Base-by-base conservation (phyloP, 1,140 invertebrate species). In the Scaptomyza graminum region DNA sequence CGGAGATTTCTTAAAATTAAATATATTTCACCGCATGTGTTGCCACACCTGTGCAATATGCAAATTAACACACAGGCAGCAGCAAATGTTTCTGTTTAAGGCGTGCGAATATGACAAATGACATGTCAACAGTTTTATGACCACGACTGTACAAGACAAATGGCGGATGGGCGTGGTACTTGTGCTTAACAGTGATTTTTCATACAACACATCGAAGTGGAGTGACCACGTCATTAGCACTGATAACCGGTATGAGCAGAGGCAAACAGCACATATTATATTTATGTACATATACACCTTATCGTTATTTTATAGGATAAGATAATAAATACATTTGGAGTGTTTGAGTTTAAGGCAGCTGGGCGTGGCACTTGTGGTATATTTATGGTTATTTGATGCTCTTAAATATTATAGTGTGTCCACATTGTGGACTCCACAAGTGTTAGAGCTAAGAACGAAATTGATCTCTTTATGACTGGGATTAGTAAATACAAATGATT, bases 71-170 rank as follows among this genome's bases (percentile, higher is more conserved):
- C 47, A 44, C 59, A 62, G 28, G 4, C 15, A 16, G 44, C 31
- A 31, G 51, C 5, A 56, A 41, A 34, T 39, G 25, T 44, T 34
- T 31, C 25, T 47, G 44, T 16, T 28, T 43, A 22, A 52, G 43
- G 41, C 51, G 71, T 63, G 78, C 82, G 80, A 87, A 82, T 75
- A 69, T 85, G 82, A 82, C 74, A 85, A 85, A 87, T 75, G 74
- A 80, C 69, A 75, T 75, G 78, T 77, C 82, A 81, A 77, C 82
- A 75, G 72, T 68, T 59, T 51, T 64, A 49, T 69, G 69, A 62
- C 73, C 65, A 41, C 61, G 49, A 64, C 79, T 69, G 65, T 68
- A 44, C 18, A 68, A 83, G 79, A 82, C 66, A 83, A 83, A 82
- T 82, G 75, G 57, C 16, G 37, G 18, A 16, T 68, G 76, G 82